Evolutionary conservation across 2,113 vertebrate genomes (phyloP), one percentile per base, ranked within the genome.

Genomic region (Apodemus sylvaticus): DNA sequence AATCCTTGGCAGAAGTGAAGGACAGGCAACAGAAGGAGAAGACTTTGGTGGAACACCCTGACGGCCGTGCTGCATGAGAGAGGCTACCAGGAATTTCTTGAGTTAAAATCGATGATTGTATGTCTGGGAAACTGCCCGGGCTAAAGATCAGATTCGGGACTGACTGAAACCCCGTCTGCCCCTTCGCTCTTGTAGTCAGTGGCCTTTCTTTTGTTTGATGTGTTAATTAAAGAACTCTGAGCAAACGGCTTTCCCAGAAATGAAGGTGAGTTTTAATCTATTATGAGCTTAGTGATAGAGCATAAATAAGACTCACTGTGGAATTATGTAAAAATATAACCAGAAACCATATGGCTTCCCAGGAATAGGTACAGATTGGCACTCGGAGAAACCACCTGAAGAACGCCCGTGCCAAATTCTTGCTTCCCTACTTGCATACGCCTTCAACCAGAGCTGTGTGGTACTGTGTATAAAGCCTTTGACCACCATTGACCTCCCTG

Each of bases 251-350:
- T 90, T 93, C 94, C 87, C 70, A 78, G 81, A 93, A 83, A 26
- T 86, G 86, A 96, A 88, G 90, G 94, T 55, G 82, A 96, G 92
- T 86, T 92, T 94, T 31, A 82, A 82, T 81, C 53, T 76, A 42
- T 86, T 78, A 73, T 16, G 31, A 90, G 19, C 81, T 95, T 86
- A 95, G 51, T 31, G 94, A 94, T 58, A 91, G 42, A 82, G 26
- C 12, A 70, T 53, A 87, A 87, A 76, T 24, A 83, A 81, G 93
- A 77, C 81, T 93, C 97, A 95, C 88, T 90, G 86, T 94, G 85
- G 92, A 85, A 48, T 68, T 45, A 58, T 62, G 60, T 55, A 74
- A 82, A 93, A 81, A 91, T 86, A 94, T 85, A 94, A 92, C 34
- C 76, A 71, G 73, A 66, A 89, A 81, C 71, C 77, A 29, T 83